A percentile compares a stretch with the other conserved stretches of the same genome.
Conservation (phyloP, 2,888 invertebrate species). For the Drosophila ustulata region DNA sequence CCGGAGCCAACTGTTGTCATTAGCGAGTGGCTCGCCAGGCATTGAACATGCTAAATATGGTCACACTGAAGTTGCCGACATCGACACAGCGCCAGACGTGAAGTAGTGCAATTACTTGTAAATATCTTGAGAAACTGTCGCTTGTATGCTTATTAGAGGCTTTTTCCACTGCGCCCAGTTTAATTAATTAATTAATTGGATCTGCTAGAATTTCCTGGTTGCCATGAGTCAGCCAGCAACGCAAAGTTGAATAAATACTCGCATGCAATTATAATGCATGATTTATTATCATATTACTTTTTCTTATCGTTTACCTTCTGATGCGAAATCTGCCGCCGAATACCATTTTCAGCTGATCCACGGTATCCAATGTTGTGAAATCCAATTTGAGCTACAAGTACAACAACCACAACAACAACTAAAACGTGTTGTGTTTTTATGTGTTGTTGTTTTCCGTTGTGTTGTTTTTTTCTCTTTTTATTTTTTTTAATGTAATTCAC, state of each 20-base stretch:
- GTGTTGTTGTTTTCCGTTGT: slow-evolving; percentile 21
- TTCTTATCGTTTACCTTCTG: slow-evolving; percentile 82
- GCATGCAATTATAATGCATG: slow-evolving; percentile 7
- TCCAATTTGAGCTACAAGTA: slow-evolving; percentile 72
- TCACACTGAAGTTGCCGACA: slow-evolving; percentile 78
- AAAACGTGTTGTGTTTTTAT: slow-evolving; percentile 48
- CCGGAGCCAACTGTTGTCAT: slow-evolving; percentile 71
- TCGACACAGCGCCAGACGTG: slow-evolving; percentile 7
- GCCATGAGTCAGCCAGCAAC: slow-evolving; percentile 10
- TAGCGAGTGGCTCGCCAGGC: slow-evolving; percentile 57
- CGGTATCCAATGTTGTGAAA: slow-evolving; percentile 81
- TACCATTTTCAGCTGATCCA: slow-evolving; percentile 84
- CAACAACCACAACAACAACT: slow-evolving; percentile 36
- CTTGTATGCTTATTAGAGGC: slow-evolving; percentile 60
- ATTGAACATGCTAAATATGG: slow-evolving; percentile 80
- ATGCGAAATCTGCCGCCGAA: slow-evolving; percentile 85
- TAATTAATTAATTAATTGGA: slow-evolving; percentile 44
- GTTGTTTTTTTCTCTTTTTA: slow-evolving; percentile 17
- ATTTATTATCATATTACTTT: slow-evolving; percentile 13
- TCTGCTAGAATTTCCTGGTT: slow-evolving; percentile 52
- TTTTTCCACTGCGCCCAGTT: slow-evolving; percentile 55
- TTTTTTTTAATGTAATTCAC: slow-evolving; percentile 48
- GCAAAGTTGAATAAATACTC: background rate
- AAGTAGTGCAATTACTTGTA: slow-evolving; percentile 57
- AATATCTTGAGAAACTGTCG: slow-evolving; percentile 62